Evolutionary conservation across 1,140 invertebrate species (phyloP).

Genomic region (Marisa cornuarietis): DNA sequence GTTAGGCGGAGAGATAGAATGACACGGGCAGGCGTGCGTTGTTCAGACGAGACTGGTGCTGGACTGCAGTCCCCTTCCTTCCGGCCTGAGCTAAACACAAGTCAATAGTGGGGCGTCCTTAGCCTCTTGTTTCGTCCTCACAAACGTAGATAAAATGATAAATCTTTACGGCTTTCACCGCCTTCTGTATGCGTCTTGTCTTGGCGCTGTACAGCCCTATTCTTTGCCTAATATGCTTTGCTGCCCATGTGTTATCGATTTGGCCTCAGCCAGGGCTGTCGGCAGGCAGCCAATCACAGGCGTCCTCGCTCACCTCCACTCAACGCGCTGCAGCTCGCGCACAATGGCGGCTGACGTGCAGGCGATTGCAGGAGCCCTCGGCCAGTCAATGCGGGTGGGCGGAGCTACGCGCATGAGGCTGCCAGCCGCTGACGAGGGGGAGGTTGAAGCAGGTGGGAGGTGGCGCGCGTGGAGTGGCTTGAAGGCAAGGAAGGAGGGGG

Average conservation of each 20-base stretch:
- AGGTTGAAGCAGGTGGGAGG: not conserved
- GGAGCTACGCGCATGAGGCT: not conserved
- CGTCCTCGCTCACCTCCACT: not conserved
- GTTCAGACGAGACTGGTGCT: not conserved
- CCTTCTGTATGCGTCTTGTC: not conserved
- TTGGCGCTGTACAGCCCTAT: not conserved
- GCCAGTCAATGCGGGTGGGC: not conserved
- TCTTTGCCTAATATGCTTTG: constrained; percentile 13
- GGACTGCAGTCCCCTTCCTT: not conserved
- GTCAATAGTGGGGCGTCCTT: not conserved
- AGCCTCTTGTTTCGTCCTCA: not conserved
- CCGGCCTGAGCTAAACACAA: not conserved
- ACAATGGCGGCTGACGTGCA: not conserved
- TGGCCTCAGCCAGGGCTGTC: not conserved
- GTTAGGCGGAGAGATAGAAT: not conserved
- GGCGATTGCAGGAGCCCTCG: not conserved
- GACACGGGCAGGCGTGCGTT: not conserved
- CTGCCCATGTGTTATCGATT: constrained; percentile 5
- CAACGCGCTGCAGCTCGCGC: not conserved
- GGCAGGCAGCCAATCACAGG: not conserved
- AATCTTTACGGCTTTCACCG: not conserved
- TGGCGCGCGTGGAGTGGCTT: not conserved
- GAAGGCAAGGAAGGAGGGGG: no score
- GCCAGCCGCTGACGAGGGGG: not conserved
- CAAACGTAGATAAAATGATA: constrained; percentile 5